Evolutionary conservation across 92 coral and sea anemone genomes (phyloP).

Genomic region (Desmophyllum pertusum): DNA sequence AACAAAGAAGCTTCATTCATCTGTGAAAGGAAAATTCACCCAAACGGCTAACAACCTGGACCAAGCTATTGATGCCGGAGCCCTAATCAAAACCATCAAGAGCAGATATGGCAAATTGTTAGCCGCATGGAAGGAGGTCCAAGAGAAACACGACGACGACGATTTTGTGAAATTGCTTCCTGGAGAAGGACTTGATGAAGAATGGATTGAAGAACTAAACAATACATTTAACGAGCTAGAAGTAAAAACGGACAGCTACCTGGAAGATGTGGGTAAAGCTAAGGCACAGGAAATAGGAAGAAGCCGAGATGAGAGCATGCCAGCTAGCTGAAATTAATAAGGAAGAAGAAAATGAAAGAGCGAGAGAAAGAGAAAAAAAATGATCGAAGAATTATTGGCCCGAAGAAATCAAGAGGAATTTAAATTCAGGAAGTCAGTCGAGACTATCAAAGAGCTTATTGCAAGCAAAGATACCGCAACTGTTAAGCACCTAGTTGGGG

Average conservation of each 20-base stretch:
- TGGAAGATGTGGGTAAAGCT: neutral
- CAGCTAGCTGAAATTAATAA: conserved; percentile 4
- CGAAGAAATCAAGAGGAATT: conserved; percentile 2
- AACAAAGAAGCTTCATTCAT: conserved; percentile 2
- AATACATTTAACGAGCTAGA: conserved; percentile 7
- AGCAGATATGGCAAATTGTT: neutral
- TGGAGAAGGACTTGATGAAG: conserved; percentile 8
- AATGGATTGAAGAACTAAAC: conserved; percentile 6
- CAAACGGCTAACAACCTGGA: neutral
- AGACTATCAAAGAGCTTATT: conserved; percentile 4
- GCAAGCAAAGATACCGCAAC: neutral
- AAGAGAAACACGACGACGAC: conserved; percentile 13
- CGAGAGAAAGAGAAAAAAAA: neutral
- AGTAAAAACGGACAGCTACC: conserved; percentile 1
- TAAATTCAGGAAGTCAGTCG: conserved; percentile 1
- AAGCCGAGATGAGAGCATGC: conserved; percentile 6
- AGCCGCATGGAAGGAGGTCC: conserved; percentile 2
- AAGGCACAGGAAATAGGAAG: conserved; percentile 12
- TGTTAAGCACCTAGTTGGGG: neutral
- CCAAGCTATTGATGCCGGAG: conserved; percentile 1
- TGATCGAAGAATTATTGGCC: conserved; percentile 11
- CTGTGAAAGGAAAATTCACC: conserved; percentile 7
- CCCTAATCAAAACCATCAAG: conserved; percentile 3
- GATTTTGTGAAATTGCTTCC: too few species aligned
- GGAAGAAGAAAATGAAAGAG: conserved; percentile 1